Evolutionary conservation across 2,113 vertebrate genomes (phyloP).

Genomic region (Rhinogobius similis): DNA sequence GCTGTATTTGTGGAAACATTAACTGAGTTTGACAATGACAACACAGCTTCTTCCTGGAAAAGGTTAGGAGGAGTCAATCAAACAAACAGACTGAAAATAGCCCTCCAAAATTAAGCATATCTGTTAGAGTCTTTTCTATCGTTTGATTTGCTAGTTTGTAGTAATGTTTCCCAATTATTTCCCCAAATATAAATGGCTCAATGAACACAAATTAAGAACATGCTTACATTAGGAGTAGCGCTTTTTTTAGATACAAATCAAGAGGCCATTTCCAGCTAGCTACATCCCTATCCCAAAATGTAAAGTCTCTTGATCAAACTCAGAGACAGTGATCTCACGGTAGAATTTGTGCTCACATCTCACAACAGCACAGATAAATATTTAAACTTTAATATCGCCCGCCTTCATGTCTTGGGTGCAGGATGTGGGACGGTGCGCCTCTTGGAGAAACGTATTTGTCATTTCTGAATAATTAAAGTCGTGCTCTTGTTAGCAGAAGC

Average conservation of each 20-base stretch:
- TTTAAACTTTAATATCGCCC: slow-evolving; percentile 42
- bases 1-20: neutral
- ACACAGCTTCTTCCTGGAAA: neutral
- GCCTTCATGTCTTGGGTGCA: slow-evolving; percentile 32
- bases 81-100: neutral
- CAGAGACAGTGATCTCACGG: slow-evolving; percentile 35
- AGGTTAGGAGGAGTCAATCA: neutral
- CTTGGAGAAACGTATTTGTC: slow-evolving; percentile 52
- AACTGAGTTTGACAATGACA: neutral
- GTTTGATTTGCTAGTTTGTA: neutral
- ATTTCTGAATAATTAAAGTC: slow-evolving; percentile 64
- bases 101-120: too few relatives aligned
- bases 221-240: neutral
- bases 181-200: neutral
- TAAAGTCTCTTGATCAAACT: neutral
- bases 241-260: too few relatives aligned
- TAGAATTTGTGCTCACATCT: slow-evolving; percentile 19
- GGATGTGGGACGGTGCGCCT: slow-evolving; percentile 17
- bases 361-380: neutral
- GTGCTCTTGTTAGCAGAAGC: slow-evolving; percentile 46
- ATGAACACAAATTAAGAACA: slow-evolving; percentile 8
- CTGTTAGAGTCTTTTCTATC: neutral
- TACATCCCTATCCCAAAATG: too few relatives aligned
- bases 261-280: too few relatives aligned
- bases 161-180: neutral